Conservation (phyloP, 2,797 vertebrate genomes). For the Chaetophractus vellerosus region DNA sequence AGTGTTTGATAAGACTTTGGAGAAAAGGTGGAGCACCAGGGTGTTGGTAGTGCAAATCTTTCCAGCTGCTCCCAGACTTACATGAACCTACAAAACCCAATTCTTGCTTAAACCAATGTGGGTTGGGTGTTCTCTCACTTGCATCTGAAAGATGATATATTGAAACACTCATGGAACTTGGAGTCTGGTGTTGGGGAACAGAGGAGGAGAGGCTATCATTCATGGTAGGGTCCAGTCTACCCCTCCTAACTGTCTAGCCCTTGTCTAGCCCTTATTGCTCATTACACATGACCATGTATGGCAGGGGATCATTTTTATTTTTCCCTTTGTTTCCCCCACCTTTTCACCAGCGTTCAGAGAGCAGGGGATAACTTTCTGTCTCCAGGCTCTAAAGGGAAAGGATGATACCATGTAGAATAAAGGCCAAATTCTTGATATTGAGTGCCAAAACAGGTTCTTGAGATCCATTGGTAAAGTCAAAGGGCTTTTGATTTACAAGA, state of each 20-base stretch:
- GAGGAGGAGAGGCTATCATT: neutral
- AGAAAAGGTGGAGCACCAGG: neutral
- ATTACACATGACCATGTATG: fast-evolving
- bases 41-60: fast-evolving
- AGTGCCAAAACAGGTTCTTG: slow-evolving; percentile 11
- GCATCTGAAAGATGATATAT: neutral
- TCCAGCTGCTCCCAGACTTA: fast-evolving
- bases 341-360: neutral
- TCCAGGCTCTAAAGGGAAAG: neutral
- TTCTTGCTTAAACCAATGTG: neutral
- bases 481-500: neutral
- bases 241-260: neutral
- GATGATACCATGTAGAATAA: neutral
- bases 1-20: neutral
- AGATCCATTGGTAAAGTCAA: neutral
- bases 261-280: neutral
- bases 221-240: fast-evolving
- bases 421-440: neutral
- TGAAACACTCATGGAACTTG: neutral
- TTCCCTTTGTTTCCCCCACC: neutral
- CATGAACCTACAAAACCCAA: neutral
- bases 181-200: neutral
- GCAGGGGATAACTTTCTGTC: neutral
- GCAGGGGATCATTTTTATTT: neutral
- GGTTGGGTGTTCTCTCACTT: neutral